Conservation (phyloP, 2,113 vertebrate species). For the Pantherophis guttatus region DNA sequence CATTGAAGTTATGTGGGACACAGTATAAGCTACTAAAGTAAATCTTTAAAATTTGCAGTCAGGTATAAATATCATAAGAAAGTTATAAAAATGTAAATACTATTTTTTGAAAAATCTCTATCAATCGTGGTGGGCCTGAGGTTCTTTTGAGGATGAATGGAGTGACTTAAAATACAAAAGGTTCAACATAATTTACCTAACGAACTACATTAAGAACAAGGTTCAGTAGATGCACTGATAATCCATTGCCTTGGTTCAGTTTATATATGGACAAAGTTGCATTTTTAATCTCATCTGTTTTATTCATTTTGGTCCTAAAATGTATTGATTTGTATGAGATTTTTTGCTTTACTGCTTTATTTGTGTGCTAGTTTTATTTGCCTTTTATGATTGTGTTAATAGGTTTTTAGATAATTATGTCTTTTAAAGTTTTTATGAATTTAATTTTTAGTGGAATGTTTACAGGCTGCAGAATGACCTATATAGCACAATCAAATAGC, state of each 20-base stretch:
- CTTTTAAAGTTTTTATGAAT: neutral
- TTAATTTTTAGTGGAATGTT: neutral
- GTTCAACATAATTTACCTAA: neutral
- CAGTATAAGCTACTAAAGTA: neutral
- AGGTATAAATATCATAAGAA: neutral
- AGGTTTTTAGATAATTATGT: neutral
- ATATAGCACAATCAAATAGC: neutral
- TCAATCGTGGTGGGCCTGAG: neutral
- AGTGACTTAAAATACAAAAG: neutral
- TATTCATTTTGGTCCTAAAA: neutral
- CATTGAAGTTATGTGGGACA: neutral
- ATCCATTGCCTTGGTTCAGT: neutral
- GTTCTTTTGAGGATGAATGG: neutral
- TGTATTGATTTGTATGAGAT: neutral
- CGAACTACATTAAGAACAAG: neutral
- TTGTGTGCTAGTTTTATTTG: neutral
- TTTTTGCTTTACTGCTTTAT: neutral
- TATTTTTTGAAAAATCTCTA: neutral
- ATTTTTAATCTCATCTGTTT: neutral
- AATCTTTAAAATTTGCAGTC: neutral
- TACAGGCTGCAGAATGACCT: neutral
- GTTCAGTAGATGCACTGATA: neutral
- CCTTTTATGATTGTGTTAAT: neutral
- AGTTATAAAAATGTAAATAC: neutral
- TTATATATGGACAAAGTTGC: neutral